Percentiles rank a stretch among this genome's conserved stretches.
Conservation (phyloP, 2,888 invertebrate species). For the Ophion costatus region DNA sequence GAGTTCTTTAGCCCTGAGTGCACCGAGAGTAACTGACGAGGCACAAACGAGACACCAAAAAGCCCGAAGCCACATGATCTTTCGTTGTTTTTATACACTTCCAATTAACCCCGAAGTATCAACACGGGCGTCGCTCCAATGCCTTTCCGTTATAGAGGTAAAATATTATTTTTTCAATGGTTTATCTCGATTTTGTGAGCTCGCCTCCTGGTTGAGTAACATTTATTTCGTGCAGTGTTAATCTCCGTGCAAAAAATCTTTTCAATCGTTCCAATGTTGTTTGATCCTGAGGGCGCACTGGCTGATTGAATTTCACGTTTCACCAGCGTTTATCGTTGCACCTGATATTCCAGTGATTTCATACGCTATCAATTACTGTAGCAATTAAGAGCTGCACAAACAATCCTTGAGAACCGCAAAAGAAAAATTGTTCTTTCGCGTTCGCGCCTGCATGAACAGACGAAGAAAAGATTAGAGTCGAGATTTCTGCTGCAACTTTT, state of each 20-base stretch:
- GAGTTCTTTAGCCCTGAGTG: conserved; percentile 79
- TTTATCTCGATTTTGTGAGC: conserved; percentile 3
- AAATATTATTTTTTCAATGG: conserved; percentile 2
- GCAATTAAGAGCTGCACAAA: conserved; percentile 35
- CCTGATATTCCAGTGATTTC: conserved; percentile 8
- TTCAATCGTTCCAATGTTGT: not conserved
- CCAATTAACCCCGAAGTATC: conserved; percentile 1
- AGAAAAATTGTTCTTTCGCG: not conserved
- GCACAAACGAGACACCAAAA: conserved; percentile 80
- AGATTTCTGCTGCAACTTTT: not conserved
- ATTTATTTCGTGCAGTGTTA: conserved; percentile 17
- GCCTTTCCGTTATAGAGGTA: not conserved
- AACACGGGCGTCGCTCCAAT: not conserved
- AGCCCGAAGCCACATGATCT: conserved; percentile 77
- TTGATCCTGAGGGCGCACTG: not conserved
- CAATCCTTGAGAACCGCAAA: conserved; percentile 23
- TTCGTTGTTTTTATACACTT: conserved; percentile 34
- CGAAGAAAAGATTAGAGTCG: not conserved
- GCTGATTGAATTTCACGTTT: conserved; percentile 32
- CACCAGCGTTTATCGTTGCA: conserved; percentile 13
- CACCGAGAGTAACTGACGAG: conserved; percentile 77
- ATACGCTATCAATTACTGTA: conserved; percentile 45
- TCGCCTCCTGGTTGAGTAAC: not conserved
- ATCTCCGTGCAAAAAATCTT: not conserved
- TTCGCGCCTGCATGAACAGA: not conserved